Percentiles rank a stretch among this genome's conserved stretches.
phyloP scores from a whole-genome alignment of 2,797 vertebrate species.

The Acipenser ruthenus region DNA sequence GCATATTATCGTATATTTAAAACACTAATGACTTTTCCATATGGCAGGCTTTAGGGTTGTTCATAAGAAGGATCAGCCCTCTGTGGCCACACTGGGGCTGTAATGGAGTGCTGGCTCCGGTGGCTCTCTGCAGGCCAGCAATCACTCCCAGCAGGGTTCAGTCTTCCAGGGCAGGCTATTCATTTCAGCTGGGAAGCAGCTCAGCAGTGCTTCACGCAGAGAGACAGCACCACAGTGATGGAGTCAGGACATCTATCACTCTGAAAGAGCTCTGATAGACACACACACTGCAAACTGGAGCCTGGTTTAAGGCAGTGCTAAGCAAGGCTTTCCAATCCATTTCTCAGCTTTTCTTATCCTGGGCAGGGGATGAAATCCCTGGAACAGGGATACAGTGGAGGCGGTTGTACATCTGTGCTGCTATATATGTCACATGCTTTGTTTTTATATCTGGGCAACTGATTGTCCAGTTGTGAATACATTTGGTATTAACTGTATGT shows the following conservation, averaged over 20 bases:
- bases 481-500: no score
- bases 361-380: no score
- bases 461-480: no score
- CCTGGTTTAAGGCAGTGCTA: no score
- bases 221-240: slow-evolving; percentile 33
- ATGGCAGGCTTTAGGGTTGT: background rate
- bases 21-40: no score
- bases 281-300: background rate
- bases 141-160: slow-evolving; percentile 58
- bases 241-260: slow-evolving; percentile 30
- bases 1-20: no score
- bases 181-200: slow-evolving; percentile 51
- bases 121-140: slow-evolving; percentile 54
- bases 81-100: slow-evolving; percentile 35
- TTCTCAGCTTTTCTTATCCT: no score
- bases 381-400: no score
- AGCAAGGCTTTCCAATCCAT: no score
- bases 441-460: no score
- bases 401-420: no score
- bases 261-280: background rate
- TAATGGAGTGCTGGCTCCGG: slow-evolving; percentile 28
- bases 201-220: slow-evolving; percentile 25
- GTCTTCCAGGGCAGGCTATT: slow-evolving; percentile 49
- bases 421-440: no score
- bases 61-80: slow-evolving; percentile 44